A percentile compares a stretch with the other conserved stretches of the same genome.
Evolutionary conservation across 1,140 invertebrate species (phyloP).

Genomic region (Cyrtorhinus lividipennis): DNA sequence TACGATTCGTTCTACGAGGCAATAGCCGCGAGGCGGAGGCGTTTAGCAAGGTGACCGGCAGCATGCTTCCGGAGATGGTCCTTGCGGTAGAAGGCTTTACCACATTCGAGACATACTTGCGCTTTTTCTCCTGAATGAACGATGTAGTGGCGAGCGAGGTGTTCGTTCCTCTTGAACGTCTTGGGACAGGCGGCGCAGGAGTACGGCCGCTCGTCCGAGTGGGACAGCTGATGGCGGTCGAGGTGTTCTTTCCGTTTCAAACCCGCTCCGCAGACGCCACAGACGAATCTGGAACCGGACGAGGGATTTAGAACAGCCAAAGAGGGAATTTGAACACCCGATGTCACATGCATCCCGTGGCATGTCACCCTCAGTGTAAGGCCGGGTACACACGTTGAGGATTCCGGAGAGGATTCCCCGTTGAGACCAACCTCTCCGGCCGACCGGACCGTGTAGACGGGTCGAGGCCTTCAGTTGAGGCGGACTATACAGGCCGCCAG

Average conservation of each 20-base stretch:
- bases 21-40: slow-evolving; percentile 26
- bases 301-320: too few species aligned
- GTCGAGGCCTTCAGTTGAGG: too few species aligned
- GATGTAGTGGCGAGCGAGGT: slow-evolving; percentile 61
- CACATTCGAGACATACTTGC: slow-evolving; percentile 42
- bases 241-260: slow-evolving; percentile 65
- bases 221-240: slow-evolving; percentile 59
- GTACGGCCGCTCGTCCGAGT: slow-evolving; percentile 61
- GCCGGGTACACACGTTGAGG: too few species aligned
- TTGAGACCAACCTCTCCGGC: too few species aligned
- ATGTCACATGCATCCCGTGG: too few species aligned
- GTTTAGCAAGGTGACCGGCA: slow-evolving; percentile 52
- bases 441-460: too few species aligned
- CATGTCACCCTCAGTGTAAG: neutral
- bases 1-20: slow-evolving; percentile 14
- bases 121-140: slow-evolving; percentile 70
- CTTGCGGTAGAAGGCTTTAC: slow-evolving; percentile 68
- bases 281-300: slow-evolving; percentile 38
- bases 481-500: too few species aligned
- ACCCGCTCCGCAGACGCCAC: slow-evolving; percentile 45
- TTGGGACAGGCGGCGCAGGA: slow-evolving; percentile 61
- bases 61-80: slow-evolving; percentile 49
- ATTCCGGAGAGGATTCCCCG: too few species aligned
- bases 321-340: neutral
- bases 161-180: slow-evolving; percentile 61